phyloP scores from a whole-genome alignment of 2,888 invertebrate species.

The Steinernema hermaphroditum region DNA sequence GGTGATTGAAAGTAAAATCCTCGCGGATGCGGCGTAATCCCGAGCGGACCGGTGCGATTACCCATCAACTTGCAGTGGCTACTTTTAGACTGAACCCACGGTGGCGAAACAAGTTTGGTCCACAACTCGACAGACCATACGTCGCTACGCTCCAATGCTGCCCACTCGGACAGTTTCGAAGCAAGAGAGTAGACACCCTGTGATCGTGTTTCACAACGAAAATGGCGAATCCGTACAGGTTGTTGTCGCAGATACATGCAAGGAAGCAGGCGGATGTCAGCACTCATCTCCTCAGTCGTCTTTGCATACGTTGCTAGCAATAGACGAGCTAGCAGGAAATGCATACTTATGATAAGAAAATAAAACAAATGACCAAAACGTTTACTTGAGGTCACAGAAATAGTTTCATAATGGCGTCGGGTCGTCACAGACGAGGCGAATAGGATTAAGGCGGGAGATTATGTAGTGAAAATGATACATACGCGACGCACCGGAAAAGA shows the following conservation, averaged over 20 bases:
- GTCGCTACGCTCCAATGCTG: conserved; percentile 44
- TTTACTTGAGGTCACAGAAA: not conserved
- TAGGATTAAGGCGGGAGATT: conserved; percentile 24
- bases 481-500: conserved; percentile 31
- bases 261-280: not conserved
- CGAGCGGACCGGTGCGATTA: not conserved
- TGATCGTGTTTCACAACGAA: conserved; percentile 2
- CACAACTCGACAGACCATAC: conserved; percentile 59
- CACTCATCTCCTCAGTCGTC: not conserved
- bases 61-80: conserved; percentile 9
- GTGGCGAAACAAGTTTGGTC: conserved; percentile 64
- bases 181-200: not conserved
- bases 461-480: conserved; percentile 28
- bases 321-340: conserved; percentile 22
- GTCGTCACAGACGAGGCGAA: not conserved
- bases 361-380: not conserved
- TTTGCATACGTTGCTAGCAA: not conserved
- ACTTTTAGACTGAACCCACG: conserved; percentile 57
- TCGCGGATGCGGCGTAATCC: conserved; percentile 9
- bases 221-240: conserved; percentile 9
- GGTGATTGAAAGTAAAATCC: conserved; percentile 24
- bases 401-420: not conserved
- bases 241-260: not conserved
- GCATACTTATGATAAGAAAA: not conserved
- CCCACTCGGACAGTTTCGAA: conserved; percentile 1